Base-by-base conservation (phyloP, 2,888 invertebrate genomes). In the Lysandra coridon region DNA sequence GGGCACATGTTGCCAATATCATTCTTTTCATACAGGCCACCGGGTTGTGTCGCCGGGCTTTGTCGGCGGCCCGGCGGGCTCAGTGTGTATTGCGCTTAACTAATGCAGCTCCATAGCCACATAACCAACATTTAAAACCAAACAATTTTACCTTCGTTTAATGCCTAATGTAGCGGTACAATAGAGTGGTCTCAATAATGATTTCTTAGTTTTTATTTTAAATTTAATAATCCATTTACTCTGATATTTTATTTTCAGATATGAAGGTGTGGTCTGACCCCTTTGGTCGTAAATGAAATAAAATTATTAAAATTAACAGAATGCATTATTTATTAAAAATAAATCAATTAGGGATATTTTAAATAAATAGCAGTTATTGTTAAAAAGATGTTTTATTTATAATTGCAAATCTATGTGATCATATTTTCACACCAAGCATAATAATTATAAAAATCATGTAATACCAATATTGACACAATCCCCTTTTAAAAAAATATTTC, bases 261-360 rank as follows among this genome's bases (percentile, higher is more conserved):
- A 95, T 96, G 96, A 95, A 95, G 83, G 92, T 95, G 3, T 96
- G 95, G 96, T 89, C 94, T 33, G 95, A 96, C 88, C 96, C 95
- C 49, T 96, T 96, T 88, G 95, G 89, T 14, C 88, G 95, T 12
- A 95, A 94, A 85, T 94, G 95, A 85, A 85, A 90, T 78, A 87
- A 88, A 23, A 23, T 23, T 23, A 23, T 23, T 23, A 23, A 23
- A 30, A 64, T 30, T 64, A 4, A 10, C 64, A 14, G 84, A 88
- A 91, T 69, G 14, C 17, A 49, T 44, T 44, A 78, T 14, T 44
- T 44, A 62, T 10, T 64, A 14, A 6, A 14, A 62, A 10, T 7
- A n/a, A 37, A 74, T 53, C 49, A 44, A 33, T 77, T 76, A 62
- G 5, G 23, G 23, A 62, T 74, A 23, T 60, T 74, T 62, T 23